Base-by-base conservation (phyloP, 1,140 invertebrate species). In the Anadara kagoshimensis region DNA sequence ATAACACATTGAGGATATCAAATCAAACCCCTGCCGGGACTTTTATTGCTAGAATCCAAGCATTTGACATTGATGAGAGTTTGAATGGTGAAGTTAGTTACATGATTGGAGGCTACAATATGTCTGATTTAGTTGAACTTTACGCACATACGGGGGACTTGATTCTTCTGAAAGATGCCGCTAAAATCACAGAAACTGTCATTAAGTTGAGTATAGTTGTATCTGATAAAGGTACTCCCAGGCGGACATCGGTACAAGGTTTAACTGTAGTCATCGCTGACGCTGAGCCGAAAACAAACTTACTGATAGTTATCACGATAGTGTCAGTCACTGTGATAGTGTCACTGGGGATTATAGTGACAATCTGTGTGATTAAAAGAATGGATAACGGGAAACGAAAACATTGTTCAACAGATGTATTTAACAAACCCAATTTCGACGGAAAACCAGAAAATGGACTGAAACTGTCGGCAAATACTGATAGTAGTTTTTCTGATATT, bases 131-230 rank as follows among this genome's bases (percentile, higher is more conserved):
- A 85, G 97, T 98, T 89, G 94, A 93, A 44, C 96, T 98, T 69
- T 94, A 97, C 88, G 92, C 95, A 1, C 90, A 93, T 29, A 95
- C 94, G 0, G 97, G 96, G 0, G 94, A 96, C 0, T 95, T 98
- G 75, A 93, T 94, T 7, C 94, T 97, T 2, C 66, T 71, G 20
- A 56, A 73, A 24, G 63, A 47, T 24, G 54, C 79, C 0, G 74
- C 73, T 5, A 58, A 63, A 16, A 61, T 56, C 0, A 75, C 78
- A 43, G 66, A 78, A 2, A 59, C 61, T 12, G 59, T 36, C 45
- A 78, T 76, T 57, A 75, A 70, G 56, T 47, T 81, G 8, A 68
- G 76, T n/a, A 68, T 81, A 41, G 76, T 70, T 29, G 79, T 76
- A 5, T 69, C 69, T 4, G 81, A 83, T 71, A 72, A 73, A 63